Evolutionary conservation across 2,113 vertebrate genomes (phyloP).

Genomic region (Laticauda colubrina): DNA sequence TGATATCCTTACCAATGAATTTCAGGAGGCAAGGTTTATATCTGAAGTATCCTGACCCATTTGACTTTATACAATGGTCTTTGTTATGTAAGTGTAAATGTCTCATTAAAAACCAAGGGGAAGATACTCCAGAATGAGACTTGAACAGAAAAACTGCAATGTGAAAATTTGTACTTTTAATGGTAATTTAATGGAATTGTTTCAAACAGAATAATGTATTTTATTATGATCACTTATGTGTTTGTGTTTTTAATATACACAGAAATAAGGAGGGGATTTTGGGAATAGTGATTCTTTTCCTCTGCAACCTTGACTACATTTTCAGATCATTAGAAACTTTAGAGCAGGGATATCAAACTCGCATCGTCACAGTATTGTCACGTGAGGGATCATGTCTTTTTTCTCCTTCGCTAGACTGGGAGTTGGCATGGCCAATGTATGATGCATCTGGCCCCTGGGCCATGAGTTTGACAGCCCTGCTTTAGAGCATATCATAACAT

Average conservation of each 20-base stretch:
- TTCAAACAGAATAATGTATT: neutral
- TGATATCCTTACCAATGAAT: constrained; percentile 10
- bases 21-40: neutral
- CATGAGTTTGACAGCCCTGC: no score
- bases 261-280: neutral
- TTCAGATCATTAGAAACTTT: neutral
- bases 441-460: no score
- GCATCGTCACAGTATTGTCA: no score
- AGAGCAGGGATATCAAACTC: neutral
- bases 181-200: neutral
- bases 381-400: no score
- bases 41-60: neutral
- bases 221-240: neutral
- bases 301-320: neutral
- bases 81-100: neutral
- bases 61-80: neutral
- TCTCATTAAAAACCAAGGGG: neutral
- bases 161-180: neutral
- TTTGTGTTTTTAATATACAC: neutral
- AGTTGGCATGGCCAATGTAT: no score
- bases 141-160: neutral
- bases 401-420: no score
- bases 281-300: neutral
- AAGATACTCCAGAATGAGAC: neutral
- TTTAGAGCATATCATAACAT: neutral